Percentiles rank a stretch among this genome's conserved stretches.
Evolutionary conservation across 2,888 invertebrate species (phyloP).

Genomic region (Agrilus cyanescens): DNA sequence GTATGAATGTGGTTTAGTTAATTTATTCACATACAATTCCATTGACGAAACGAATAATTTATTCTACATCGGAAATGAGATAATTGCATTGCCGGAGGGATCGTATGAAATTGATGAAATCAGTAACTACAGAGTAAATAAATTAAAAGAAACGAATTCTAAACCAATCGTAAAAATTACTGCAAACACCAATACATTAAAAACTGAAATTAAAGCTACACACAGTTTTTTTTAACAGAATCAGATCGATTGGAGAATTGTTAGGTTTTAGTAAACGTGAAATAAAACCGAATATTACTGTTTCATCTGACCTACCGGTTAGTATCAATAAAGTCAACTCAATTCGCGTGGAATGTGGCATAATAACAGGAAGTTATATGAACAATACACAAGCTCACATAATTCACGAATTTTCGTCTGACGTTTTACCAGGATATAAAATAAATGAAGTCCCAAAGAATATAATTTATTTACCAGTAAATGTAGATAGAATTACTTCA

Average conservation of each 20-base stretch:
- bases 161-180: conserved; percentile 7
- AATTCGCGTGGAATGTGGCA: conserved; percentile 19
- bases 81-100: conserved; percentile 20
- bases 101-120: conserved; percentile 26
- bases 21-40: conserved; percentile 2
- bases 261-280: conserved; percentile 6
- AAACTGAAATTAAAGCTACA: conserved; percentile 14
- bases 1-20: neutral
- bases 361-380: conserved; percentile 21
- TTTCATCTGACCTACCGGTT: conserved; percentile 15
- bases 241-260: conserved; percentile 6
- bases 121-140: conserved; percentile 13
- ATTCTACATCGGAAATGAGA: conserved; percentile 19
- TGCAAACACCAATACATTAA: conserved; percentile 23
- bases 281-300: conserved; percentile 7
- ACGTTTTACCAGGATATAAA: conserved; percentile 25
- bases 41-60: conserved; percentile 25
- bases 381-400: conserved; percentile 23
- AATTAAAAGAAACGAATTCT: neutral
- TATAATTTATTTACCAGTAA: conserved; percentile 26
- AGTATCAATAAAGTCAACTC: conserved; percentile 15
- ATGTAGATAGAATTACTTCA: conserved; percentile 15
- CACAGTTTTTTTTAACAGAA: conserved; percentile 8
- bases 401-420: conserved; percentile 27
- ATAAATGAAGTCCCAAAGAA: conserved; percentile 24